Base-by-base conservation (phyloP, 2,797 vertebrate genomes). In the Percopsis omiscomaycus region DNA sequence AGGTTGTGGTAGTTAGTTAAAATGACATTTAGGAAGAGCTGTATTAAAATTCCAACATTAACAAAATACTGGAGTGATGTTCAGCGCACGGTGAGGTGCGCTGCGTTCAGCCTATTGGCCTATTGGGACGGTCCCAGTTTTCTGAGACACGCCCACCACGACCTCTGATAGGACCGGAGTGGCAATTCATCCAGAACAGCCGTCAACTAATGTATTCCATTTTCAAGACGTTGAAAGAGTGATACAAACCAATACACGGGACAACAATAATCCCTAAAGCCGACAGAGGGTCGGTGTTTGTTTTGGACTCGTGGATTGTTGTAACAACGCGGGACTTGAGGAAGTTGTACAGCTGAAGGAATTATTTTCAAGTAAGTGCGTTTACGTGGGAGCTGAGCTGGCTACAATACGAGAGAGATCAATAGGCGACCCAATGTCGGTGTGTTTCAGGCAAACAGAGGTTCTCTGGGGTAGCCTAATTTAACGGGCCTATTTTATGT, bases 81-180 rank as follows among this genome's bases (percentile, higher is more conserved):
- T 42, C 6, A 10, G 37, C 37, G 5, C 13, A 5, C 28, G 8
- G 22, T 14, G 44, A 22, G 15, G 4, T 27, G 42, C 58, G 29
- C 22, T 11, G 32, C 32, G 55, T 48, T 2, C 50, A 37, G 58
- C 45, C 12, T 13, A 8, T 30, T 46, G 69, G 66, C 69, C 57
- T 58, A 66, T 61, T 30, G 60, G 68, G 66, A 71, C 37, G 1
- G 57, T 57, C 57, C 68, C 64, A 42, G 22, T 49, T 16, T 44
- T 22, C 55, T 42, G 14, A 54, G 57, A 64, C 67, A 75, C 70
- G 69, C 70, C 75, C 54, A 51, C 66, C 53, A 8, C 61, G 53
- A 61, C 65, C 68, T 59, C 71, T 67, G 68, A 77, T 74, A 64
- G 78, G 74, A 56, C 49, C 59, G 49, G 29, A 47, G 49, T 52